Evolutionary conservation across 1,140 invertebrate genomes (phyloP), one percentile per base, ranked within the genome.

Genomic region (Atta colombica): DNA sequence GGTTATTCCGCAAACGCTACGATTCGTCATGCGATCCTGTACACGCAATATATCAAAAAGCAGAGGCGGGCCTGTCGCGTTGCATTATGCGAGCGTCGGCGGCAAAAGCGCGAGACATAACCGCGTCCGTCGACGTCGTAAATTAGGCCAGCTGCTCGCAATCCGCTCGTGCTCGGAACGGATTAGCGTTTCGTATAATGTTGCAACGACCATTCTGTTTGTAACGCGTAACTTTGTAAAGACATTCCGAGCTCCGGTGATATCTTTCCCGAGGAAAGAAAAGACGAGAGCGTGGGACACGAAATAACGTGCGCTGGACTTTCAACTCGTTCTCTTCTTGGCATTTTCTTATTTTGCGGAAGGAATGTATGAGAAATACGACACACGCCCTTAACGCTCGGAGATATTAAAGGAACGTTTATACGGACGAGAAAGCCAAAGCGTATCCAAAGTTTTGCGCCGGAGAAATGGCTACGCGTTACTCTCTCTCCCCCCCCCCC

Each of bases 391-490:
- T 75, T 84, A 84, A 72, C 78, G 66, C 51, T 18, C 66, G 31
- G 69, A n/a, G 69, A 75, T 84, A 84, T 84, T 84, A 84, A 84
- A 84, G 28, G 55, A 58, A 61, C 69, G 69, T 84, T 84, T 84
- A 51, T 49, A 84, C 25, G 69, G 25, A 35, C 3, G 51, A 14
- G 8, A n/a, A 69, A 69, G 45, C 63, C 39, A 35, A 35, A 28
- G 2, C 4, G 18, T 63, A 45, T 2, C 16, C 25, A 51, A 8
- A 3, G 25, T 21, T 51, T 12, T 8, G 16, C 60, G 53, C 0
- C 35, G 21, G n/a, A 60, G n/a, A 39, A 21, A 51, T 28, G 66
- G 3, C 14, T 45, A 45, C n/a, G 68, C 16, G 18, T 49, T 51
- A 31, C 16, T 18, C 69, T 0, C 21, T 0, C 21, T 4, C 55